Conservation (phyloP, 2,797 vertebrate genomes). For the Neosalanx taihuensis region DNA sequence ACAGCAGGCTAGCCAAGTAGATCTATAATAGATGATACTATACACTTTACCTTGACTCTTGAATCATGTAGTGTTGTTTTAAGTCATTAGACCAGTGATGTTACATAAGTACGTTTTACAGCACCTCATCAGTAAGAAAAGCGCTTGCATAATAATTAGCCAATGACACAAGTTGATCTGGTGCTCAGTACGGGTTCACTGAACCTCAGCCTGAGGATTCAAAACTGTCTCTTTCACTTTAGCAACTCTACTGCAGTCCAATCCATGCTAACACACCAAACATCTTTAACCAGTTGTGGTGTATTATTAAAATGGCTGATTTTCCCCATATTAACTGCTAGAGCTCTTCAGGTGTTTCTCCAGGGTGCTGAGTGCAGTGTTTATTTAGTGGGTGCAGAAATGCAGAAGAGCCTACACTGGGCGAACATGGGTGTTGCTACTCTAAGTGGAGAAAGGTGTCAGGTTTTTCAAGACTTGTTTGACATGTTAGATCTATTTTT, state of each 20-base stretch:
- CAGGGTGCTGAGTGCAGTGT: constrained; percentile 34
- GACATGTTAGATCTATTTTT: too few species aligned
- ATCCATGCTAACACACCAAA: too few species aligned
- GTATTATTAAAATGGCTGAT: constrained; percentile 49
- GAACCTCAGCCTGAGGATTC: neutral
- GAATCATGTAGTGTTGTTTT: neutral
- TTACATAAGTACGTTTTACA: neutral
- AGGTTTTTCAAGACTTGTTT: too few species aligned
- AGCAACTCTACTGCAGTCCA: too few species aligned
- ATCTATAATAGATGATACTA: neutral
- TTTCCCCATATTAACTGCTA: constrained; percentile 65
- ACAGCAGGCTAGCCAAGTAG: neutral
- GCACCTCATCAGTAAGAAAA: neutral
- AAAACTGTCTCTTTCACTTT: neutral
- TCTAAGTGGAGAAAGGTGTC: too few species aligned
- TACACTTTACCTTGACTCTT: neutral
- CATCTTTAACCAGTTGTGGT: too few species aligned
- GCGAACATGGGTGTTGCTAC: too few species aligned
- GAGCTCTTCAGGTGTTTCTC: constrained; percentile 66
- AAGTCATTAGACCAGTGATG: neutral
- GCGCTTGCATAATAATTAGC: neutral
- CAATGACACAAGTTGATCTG: neutral
- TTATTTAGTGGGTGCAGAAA: too few species aligned
- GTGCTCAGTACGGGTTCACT: too few species aligned
- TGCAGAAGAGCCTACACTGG: too few species aligned